Percentiles rank a stretch among this genome's conserved stretches.
Evolutionary conservation across 2,888 invertebrate species (phyloP).

Genomic region (Spisula solida): DNA sequence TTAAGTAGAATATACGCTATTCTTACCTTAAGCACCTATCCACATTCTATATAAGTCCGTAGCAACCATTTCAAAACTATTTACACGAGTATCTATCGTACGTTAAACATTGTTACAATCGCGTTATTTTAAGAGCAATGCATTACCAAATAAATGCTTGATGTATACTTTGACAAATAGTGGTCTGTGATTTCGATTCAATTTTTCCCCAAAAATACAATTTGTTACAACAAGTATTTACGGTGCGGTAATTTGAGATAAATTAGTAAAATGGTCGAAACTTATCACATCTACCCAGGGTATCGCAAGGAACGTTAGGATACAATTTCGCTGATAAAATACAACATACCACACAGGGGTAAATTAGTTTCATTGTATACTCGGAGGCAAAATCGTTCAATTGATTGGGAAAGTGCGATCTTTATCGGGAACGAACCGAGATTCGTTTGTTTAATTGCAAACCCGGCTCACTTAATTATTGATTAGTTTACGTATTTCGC

Average conservation of each 20-base stretch:
- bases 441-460: conserved; percentile 12
- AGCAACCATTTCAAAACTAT: too few relatives aligned
- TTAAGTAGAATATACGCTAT: too few relatives aligned
- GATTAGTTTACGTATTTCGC: conserved; percentile 1
- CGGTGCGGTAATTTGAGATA: not conserved
- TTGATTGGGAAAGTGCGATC: conserved; percentile 17
- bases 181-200: not conserved
- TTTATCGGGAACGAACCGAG: conserved; percentile 17
- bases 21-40: too few relatives aligned
- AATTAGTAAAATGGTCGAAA: conserved; percentile 11
- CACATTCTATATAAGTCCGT: too few relatives aligned
- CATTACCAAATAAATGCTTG: not conserved
- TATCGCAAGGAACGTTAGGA: not conserved
- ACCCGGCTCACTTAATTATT: not conserved
- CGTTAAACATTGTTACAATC: too few relatives aligned
- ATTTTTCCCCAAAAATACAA: not conserved
- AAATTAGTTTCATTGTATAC: conserved; percentile 11
- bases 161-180: not conserved
- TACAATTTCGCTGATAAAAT: conserved; percentile 22
- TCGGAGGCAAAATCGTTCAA: conserved; percentile 3
- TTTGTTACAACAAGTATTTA: not conserved
- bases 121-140: not conserved
- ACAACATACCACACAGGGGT: not conserved
- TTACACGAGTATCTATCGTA: too few relatives aligned
- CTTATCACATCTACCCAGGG: not conserved